A percentile compares a stretch with the other conserved stretches of the same genome.
These are phyloP conservation scores for Octonoba sinensis DNA, from an alignment of 2,888 invertebrate genomes.

Conservation along the genomic window DNA sequence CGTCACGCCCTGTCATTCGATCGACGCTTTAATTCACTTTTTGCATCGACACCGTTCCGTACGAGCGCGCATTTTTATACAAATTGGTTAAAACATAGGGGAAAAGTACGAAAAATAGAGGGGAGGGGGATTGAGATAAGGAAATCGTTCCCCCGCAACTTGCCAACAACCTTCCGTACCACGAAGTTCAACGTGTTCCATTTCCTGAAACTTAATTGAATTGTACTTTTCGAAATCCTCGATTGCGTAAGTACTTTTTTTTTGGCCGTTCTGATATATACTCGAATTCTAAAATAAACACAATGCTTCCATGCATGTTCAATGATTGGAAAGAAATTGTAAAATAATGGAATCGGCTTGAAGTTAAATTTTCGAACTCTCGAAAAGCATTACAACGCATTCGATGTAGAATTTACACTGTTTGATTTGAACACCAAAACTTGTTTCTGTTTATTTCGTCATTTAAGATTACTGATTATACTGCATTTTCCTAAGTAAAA, in stretches of 20 bases:
- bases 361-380: no score
- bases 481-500: no score
- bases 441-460: no score
- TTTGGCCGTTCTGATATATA: not conserved
- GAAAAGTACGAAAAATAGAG: not conserved
- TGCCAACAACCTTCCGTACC: slow-evolving; percentile 22
- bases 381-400: no score
- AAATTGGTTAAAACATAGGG: slow-evolving; percentile 8
- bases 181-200: slow-evolving; percentile 9
- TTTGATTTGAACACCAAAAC: no score
- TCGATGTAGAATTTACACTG: no score
- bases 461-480: no score
- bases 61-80: slow-evolving; percentile 17
- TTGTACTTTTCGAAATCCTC: slow-evolving; percentile 1
- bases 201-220: slow-evolving; percentile 25
- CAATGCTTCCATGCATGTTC: no score
- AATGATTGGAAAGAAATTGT: no score
- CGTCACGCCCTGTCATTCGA: slow-evolving; percentile 12
- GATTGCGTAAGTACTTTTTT: slow-evolving; percentile 1
- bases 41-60: slow-evolving; percentile 30
- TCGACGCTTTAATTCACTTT: not conserved
- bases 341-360: no score
- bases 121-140: not conserved
- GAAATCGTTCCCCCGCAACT: slow-evolving; percentile 24
- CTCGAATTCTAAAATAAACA: no score